Evolutionary conservation across 2,888 invertebrate genomes (phyloP).

Genomic region (Melitaea athalia): DNA sequence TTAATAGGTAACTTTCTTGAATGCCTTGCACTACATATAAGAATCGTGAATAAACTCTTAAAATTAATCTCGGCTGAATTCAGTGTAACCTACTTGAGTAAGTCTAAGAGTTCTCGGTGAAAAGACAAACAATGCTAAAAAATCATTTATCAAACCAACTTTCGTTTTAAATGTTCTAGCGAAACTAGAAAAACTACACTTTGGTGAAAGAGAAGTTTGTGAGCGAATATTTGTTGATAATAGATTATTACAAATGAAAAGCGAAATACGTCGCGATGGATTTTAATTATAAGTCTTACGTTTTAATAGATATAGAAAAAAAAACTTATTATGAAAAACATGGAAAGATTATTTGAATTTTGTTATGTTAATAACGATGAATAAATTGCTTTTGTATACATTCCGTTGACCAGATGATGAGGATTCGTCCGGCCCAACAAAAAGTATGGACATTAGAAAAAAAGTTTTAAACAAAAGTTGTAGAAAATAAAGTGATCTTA

Average conservation of each 20-base stretch:
- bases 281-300: neutral
- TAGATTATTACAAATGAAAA: too few relatives aligned
- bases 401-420: too few relatives aligned
- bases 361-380: too few relatives aligned
- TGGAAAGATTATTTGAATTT: too few relatives aligned
- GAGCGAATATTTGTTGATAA: neutral
- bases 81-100: slow-evolving; percentile 20
- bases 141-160: slow-evolving; percentile 12
- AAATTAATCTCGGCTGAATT: slow-evolving; percentile 26
- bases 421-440: too few relatives aligned
- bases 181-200: neutral
- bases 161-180: neutral
- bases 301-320: neutral
- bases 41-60: slow-evolving; percentile 23
- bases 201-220: neutral
- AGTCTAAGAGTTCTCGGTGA: slow-evolving; percentile 15
- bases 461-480: too few relatives aligned
- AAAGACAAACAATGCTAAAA: slow-evolving; percentile 21
- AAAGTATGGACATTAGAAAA: too few relatives aligned
- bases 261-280: neutral
- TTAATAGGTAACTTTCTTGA: slow-evolving; percentile 9
- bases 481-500: too few relatives aligned
- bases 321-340: neutral
- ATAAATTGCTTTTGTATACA: too few relatives aligned
- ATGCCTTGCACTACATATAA: slow-evolving; percentile 30